Evolutionary conservation across 1,140 invertebrate genomes (phyloP), one percentile per base, ranked within the genome.

Genomic region (Mizuhopecten yessoensis): DNA sequence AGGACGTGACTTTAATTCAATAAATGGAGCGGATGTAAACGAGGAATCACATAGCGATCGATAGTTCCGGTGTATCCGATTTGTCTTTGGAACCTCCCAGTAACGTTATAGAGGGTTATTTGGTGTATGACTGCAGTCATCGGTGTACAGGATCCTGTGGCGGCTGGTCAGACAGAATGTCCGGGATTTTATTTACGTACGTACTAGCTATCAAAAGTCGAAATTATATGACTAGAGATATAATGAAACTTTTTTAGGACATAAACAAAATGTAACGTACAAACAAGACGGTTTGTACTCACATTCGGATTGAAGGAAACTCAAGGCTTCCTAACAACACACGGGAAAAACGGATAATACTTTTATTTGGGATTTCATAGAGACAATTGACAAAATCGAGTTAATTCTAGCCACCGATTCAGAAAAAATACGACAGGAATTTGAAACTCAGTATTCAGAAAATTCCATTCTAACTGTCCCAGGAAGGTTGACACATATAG

Each of bases 141-240:
- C 23, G n/a, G 17, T 75, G 57, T 23, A 5, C 57, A 29, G 57
- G 57, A n/a, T 75, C 57, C 1, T 75, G 57, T 75, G 57, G 57
- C 17, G 57, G 57, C 23, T 75, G 57, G 57, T 75, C 57, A 7
- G 57, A 75, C n/a, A 75, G 57, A 75, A n/a, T 75, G 0, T 75
- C 57, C 1, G 57, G 57, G 29, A 75, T 75, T 75, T 75, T 75
- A 75, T 75, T n/a, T 29, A 75, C 57, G 3, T 75, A n/a, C 57
- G 11, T 75, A 3, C 11, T 75, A 75, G 57, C 57, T 75, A 29
- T 29, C 29, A 29, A 9, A 1, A 29, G n/a, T 1, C 57, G 5
- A 75, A 75, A n/a, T 75, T n/a, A 1, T 75, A 75, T 75, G 57
- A 75, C n/a, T 75, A n/a, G 57, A 75, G 57, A 29, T 75, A 75